These are phyloP conservation scores for Caprella mutica DNA, from an alignment of 2,888 invertebrate genomes.

Conservation along the genomic window DNA sequence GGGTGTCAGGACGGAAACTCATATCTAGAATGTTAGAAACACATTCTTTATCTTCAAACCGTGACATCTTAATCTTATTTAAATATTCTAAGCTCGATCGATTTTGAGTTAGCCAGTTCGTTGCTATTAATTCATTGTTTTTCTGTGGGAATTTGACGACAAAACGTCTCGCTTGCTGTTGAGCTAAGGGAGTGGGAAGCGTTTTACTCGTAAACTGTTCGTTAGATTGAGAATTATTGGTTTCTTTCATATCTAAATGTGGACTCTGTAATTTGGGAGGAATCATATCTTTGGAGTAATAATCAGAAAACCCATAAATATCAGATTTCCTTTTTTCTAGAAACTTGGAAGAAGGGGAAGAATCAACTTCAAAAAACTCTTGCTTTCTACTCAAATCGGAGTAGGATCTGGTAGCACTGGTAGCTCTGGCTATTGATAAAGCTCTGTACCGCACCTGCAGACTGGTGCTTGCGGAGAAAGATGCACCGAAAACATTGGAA, in stretches of 20 bases:
- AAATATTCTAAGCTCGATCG: too few species aligned
- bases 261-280: too few species aligned
- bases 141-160: conserved; percentile 1
- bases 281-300: background rate
- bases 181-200: conserved; percentile 25
- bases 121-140: background rate
- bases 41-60: too few species aligned
- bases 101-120: too few species aligned
- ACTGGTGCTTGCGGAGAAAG: conserved; percentile 15
- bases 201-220: conserved; percentile 11
- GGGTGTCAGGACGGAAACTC: too few species aligned
- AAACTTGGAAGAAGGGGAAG: background rate
- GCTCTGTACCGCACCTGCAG: conserved; percentile 27
- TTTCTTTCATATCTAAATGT: background rate
- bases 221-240: background rate
- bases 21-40: too few species aligned
- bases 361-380: too few species aligned
- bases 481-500: background rate
- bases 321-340: background rate
- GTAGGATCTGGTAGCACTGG: conserved; percentile 23
- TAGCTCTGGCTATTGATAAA: conserved; percentile 22
- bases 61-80: too few species aligned
- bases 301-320: background rate
- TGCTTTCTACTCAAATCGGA: conserved; percentile 21
- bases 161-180: background rate